Evolutionary conservation across 2,888 invertebrate genomes (phyloP), one percentile per base, ranked within the genome.

Genomic region (Neoaliturus tenellus): DNA sequence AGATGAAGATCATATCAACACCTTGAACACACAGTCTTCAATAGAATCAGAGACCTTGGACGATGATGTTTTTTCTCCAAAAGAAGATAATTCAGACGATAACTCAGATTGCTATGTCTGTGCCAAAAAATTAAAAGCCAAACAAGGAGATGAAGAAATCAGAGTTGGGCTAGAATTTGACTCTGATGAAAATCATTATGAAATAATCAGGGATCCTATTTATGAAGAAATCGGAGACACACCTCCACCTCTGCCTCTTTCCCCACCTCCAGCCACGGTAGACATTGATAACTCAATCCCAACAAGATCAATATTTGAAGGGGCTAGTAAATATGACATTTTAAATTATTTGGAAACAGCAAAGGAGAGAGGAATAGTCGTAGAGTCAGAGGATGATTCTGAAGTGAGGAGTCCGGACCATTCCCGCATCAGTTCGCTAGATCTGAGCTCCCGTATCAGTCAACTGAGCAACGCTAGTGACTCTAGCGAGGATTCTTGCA

Each of bases 261-360:
- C 96, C 23, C 96, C 96, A 0, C 96, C 96, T 0, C 92, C 93
- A 85, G 92, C 93, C n/a, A 91, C 94, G 28, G 93, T 94, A 87
- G 93, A 94, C 73, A 90, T 93, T 86, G 94, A 96, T 83, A 93
- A 95, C 86, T 95, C 95, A 81, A 92, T 92, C 84, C 94, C 93
- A 86, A 93, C 93, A 73, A 92, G 93, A 85, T 89, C 85, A 85
- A 90, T 82, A 58, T 89, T 81, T 85, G 85, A 87, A 91, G 95
- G 96, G 80, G 96, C 96, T 84, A 96, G 97, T 17, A 97, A 97
- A 90, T 97, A 97, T 88, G 97, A 98, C 89, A 96, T 98, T 88
- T 92, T 98, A 80, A 97, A 96, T 85, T 98, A 97, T 89, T 92
- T 98, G 86, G 97, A 97, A 85, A 97, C 97, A 90, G 96, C 97